These are phyloP conservation scores for Otocyon megalotis DNA, from an alignment of 2,113 vertebrate genomes.

Conservation along the genomic window DNA sequence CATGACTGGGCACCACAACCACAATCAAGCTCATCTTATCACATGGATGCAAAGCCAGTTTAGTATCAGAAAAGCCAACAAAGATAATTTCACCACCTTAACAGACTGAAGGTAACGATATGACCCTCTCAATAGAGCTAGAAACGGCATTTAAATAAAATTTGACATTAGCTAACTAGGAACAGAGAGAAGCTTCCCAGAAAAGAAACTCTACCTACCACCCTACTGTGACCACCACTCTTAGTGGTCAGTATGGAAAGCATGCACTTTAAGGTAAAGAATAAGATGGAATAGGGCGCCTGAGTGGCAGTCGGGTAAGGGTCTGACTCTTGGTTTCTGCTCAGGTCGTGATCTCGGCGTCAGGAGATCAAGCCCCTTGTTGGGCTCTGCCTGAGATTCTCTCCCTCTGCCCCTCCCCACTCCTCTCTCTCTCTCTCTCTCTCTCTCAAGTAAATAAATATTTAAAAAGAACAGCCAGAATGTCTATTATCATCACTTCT, in stretches of 20 bases:
- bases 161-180: neutral
- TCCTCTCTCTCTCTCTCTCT: too few species aligned
- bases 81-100: neutral
- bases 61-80: neutral
- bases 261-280: neutral
- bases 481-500: too few species aligned
- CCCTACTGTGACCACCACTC: neutral
- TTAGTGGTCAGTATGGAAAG: neutral
- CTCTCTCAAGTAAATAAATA: too few species aligned
- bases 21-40: neutral
- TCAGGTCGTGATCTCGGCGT: too few species aligned
- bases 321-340: too few species aligned
- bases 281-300: neutral
- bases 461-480: too few species aligned
- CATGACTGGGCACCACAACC: neutral
- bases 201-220: neutral
- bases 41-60: neutral
- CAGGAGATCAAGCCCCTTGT: too few species aligned
- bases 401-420: too few species aligned
- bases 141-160: constrained; percentile 7
- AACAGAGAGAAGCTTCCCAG: neutral
- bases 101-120: neutral
- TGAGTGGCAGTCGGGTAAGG: too few species aligned
- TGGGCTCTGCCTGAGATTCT: too few species aligned
- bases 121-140: neutral